Evolutionary conservation across 2,113 vertebrate species (phyloP).

Genomic region (Carlito syrichta): DNA sequence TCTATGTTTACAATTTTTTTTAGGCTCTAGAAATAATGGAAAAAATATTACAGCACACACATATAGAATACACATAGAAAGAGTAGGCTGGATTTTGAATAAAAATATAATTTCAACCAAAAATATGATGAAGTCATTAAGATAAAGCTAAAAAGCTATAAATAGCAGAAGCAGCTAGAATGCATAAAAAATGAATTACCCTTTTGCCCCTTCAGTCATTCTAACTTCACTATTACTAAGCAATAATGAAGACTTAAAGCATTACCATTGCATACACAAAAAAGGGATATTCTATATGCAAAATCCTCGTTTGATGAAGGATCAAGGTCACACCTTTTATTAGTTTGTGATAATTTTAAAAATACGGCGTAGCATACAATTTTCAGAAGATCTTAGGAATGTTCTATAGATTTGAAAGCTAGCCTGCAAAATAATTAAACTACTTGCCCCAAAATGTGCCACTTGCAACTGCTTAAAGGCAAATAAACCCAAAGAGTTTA

Average conservation of each 20-base stretch:
- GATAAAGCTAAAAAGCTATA: slow-evolving; percentile 10
- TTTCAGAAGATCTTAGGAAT: neutral
- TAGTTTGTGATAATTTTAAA: neutral
- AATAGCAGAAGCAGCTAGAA: neutral
- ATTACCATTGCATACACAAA: neutral
- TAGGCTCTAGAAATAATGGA: neutral
- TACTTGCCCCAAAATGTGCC: neutral
- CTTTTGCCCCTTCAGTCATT: neutral
- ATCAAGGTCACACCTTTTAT: neutral
- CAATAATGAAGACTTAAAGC: neutral
- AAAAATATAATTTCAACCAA: slow-evolving; percentile 31
- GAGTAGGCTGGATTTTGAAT: slow-evolving; percentile 5
- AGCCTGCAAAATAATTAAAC: neutral
- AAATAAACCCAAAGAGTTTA: neutral
- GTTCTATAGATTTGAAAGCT: neutral
- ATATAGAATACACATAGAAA: neutral
- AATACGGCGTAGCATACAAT: neutral
- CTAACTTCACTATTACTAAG: neutral
- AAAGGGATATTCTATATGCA: neutral
- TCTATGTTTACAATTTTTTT: slow-evolving; percentile 26
- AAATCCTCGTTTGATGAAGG: neutral
- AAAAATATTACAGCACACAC: neutral
- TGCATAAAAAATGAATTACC: neutral
- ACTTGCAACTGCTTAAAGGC: neutral
- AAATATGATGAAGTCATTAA: neutral